Conservation (phyloP, 2,797 vertebrate species). For the Psittacula echo region DNA sequence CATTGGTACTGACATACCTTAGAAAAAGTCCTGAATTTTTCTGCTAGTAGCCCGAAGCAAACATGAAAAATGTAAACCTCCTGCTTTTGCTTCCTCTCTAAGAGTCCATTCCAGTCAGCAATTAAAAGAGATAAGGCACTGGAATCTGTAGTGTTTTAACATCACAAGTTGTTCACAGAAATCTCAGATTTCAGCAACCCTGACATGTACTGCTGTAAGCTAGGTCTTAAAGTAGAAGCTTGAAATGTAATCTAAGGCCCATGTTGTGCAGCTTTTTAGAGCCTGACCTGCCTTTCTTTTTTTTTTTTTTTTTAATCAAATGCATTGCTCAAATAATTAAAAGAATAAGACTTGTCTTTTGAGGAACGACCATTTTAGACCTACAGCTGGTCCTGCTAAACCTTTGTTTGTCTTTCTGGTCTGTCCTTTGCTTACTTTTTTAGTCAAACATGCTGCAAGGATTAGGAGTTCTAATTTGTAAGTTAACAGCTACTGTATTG, state of each 20-base stretch:
- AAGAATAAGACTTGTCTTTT: neutral
- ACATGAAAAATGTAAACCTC: conserved; percentile 10
- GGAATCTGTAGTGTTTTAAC: neutral
- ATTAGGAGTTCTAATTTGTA: conserved; percentile 19
- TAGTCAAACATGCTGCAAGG: neutral
- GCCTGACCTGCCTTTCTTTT: neutral
- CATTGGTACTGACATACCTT: conserved; percentile 20
- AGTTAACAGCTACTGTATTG: neutral
- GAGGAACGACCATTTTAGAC: neutral
- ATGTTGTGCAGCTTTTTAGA: neutral
- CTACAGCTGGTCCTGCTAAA: neutral
- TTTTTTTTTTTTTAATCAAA: neutral
- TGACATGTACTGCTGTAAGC: neutral
- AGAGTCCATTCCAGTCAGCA: conserved; percentile 9
- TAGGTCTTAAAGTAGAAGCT: neutral
- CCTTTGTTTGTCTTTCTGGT: conserved; percentile 1
- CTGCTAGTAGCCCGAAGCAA: conserved; percentile 29
- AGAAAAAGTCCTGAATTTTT: conserved; percentile 32
- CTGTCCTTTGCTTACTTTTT: neutral
- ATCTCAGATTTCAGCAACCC: neutral
- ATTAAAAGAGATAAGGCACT: neutral
- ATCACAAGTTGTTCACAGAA: neutral
- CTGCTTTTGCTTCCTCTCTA: conserved; percentile 22
- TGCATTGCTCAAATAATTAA: neutral
- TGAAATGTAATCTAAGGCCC: neutral